These are phyloP conservation scores for Thereva nobilitata DNA, from an alignment of 2,888 invertebrate genomes.

Conservation along the genomic window DNA sequence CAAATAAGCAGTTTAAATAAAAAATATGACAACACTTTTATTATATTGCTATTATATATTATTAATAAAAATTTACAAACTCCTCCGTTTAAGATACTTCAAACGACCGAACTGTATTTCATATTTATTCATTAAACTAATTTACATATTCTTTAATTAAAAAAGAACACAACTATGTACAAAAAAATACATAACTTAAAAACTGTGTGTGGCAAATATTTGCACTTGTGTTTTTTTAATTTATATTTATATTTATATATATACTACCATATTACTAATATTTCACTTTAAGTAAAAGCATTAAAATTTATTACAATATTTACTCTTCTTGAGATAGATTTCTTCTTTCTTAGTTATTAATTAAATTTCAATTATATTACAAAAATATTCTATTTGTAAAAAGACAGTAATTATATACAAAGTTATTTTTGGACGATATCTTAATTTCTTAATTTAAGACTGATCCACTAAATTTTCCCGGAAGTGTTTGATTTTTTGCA, in stretches of 20 bases:
- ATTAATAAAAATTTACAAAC: too few relatives aligned
- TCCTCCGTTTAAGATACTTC: too few relatives aligned
- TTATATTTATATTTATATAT: background rate
- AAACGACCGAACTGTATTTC: too few relatives aligned
- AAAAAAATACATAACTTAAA: too few relatives aligned
- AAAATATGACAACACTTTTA: too few relatives aligned
- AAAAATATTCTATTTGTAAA: slow-evolving; percentile 35
- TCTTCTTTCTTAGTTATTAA: slow-evolving; percentile 5
- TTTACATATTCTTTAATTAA: too few relatives aligned
- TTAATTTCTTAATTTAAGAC: slow-evolving; percentile 34
- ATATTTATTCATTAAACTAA: too few relatives aligned
- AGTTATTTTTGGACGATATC: slow-evolving; percentile 25
- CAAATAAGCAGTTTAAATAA: too few relatives aligned
- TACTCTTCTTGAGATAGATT: slow-evolving; percentile 11
- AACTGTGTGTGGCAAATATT: too few relatives aligned
- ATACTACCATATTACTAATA: slow-evolving; percentile 10
- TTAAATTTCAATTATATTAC: slow-evolving; percentile 21
- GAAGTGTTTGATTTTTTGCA: slow-evolving; percentile 87
- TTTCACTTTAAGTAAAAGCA: slow-evolving; percentile 32
- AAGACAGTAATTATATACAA: slow-evolving; percentile 21
- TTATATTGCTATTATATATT: too few relatives aligned
- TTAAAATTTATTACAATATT: slow-evolving; percentile 25
- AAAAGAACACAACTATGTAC: too few relatives aligned
- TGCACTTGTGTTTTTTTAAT: too few relatives aligned
- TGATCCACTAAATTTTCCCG: slow-evolving; percentile 74